phyloP scores from a whole-genome alignment of 2,113 vertebrate genomes.

The Antechinus stuartii region DNA sequence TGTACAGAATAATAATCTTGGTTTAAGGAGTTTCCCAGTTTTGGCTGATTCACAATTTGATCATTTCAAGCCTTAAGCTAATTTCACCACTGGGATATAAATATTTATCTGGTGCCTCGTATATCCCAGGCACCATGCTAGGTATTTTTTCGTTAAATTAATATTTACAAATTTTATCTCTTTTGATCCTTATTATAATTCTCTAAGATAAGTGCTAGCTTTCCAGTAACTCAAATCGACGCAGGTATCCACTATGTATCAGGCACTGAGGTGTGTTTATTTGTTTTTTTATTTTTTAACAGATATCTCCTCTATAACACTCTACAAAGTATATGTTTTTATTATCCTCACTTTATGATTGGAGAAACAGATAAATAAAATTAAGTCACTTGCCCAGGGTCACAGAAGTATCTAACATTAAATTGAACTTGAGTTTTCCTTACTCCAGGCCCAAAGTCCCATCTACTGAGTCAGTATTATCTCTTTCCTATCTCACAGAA shows the following conservation, averaged over 20 bases:
- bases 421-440: background rate
- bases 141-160: background rate
- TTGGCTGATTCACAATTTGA: background rate
- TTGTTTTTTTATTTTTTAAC: background rate
- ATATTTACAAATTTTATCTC: background rate
- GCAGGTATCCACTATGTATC: too few species aligned
- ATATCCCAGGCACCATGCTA: background rate
- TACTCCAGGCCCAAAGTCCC: background rate
- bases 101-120: background rate
- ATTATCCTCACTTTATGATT: background rate
- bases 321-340: background rate
- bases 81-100: background rate
- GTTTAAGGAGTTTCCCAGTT: background rate
- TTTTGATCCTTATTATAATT: background rate
- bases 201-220: background rate
- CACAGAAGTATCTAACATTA: background rate
- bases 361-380: background rate
- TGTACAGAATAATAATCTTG: background rate
- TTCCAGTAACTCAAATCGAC: background rate
- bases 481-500: too few species aligned
- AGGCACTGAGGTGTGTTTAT: background rate
- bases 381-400: background rate
- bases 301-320: background rate
- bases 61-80: background rate
- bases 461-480: too few species aligned